A percentile compares a stretch with the other conserved stretches of the same genome.
phyloP scores from a whole-genome alignment of 30 jellyfish, hydroid and myxozoan genomes.

The Aurelia sp. region DNA sequence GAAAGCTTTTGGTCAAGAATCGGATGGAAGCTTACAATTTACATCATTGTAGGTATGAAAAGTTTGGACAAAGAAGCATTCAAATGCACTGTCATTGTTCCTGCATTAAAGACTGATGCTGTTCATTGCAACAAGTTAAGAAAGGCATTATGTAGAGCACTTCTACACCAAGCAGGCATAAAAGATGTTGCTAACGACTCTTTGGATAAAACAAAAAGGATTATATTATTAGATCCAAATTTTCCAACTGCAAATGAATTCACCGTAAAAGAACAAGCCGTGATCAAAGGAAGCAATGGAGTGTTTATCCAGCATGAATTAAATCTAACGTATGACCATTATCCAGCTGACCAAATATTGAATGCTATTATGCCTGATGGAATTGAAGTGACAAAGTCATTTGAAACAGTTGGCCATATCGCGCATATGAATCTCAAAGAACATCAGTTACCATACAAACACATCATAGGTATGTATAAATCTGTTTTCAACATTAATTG shows the following conservation, averaged over 20 bases:
- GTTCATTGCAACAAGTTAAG: slow-evolving; percentile 29
- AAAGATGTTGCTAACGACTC: slow-evolving; percentile 49
- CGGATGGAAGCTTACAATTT: too few species aligned
- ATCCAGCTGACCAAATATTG: slow-evolving; percentile 75
- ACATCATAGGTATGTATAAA: slow-evolving; percentile 72
- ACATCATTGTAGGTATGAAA: slow-evolving; percentile 49
- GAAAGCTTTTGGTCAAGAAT: too few species aligned
- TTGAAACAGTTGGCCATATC: slow-evolving; percentile 98
- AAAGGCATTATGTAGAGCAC: slow-evolving; percentile 41
- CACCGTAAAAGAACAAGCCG: slow-evolving; percentile 36
- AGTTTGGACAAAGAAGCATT: slow-evolving; percentile 40
- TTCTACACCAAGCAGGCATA: slow-evolving; percentile 30
- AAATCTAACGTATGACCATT: slow-evolving; percentile 70
- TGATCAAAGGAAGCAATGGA: slow-evolving; percentile 39
- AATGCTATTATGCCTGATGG: slow-evolving; percentile 70
- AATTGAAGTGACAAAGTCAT: slow-evolving; percentile 76
- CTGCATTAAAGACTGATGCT: slow-evolving; percentile 58
- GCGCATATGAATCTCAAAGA: slow-evolving; percentile 95
- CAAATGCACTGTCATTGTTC: slow-evolving; percentile 12
- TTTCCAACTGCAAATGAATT: slow-evolving; percentile 21
- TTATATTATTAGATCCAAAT: slow-evolving; percentile 43
- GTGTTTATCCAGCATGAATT: slow-evolving; percentile 38
- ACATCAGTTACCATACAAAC: slow-evolving; percentile 59
- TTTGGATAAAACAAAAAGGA: slow-evolving; percentile 12
- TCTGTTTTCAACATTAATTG: too few species aligned